A percentile compares a stretch with the other conserved stretches of the same genome.
Conservation (phyloP, 2,888 invertebrate species). For the Tachina grossa region DNA sequence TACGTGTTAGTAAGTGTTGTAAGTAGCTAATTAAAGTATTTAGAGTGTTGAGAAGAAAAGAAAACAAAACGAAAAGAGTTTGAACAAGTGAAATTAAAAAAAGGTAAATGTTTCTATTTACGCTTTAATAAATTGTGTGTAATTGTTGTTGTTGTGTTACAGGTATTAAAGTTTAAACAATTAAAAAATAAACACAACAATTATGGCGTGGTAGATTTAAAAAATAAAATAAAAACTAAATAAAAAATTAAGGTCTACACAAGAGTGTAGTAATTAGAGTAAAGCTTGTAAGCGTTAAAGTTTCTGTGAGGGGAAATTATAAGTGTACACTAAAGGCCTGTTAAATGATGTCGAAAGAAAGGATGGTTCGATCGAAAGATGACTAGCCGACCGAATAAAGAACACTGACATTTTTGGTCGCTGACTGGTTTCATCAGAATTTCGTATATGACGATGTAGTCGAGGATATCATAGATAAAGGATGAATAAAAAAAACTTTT, state of each 20-base stretch:
- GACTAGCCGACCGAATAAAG: no score
- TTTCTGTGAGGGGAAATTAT: no score
- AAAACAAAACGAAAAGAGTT: neutral
- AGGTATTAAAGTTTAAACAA: constrained; percentile 6
- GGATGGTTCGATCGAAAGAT: no score
- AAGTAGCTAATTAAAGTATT: constrained; percentile 41
- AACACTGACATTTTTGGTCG: no score
- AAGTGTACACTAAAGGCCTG: no score
- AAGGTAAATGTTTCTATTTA: constrained; percentile 1
- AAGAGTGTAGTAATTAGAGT: neutral
- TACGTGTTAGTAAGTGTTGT: constrained; percentile 47
- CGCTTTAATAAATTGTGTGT: neutral
- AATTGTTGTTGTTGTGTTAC: constrained; percentile 25
- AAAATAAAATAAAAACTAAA: no score
- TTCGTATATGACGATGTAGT: no score
- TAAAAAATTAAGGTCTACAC: constrained; percentile 1
- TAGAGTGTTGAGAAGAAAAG: constrained; percentile 12
- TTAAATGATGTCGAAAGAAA: no score
- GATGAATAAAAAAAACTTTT: no score
- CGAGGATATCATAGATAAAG: no score
- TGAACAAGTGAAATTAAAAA: neutral
- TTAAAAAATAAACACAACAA: neutral
- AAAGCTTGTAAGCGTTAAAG: no score
- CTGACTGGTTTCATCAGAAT: no score
- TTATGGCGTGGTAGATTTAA: neutral